phyloP scores from a whole-genome alignment of 2,888 invertebrate genomes.

The Rhodophaea formosa region DNA sequence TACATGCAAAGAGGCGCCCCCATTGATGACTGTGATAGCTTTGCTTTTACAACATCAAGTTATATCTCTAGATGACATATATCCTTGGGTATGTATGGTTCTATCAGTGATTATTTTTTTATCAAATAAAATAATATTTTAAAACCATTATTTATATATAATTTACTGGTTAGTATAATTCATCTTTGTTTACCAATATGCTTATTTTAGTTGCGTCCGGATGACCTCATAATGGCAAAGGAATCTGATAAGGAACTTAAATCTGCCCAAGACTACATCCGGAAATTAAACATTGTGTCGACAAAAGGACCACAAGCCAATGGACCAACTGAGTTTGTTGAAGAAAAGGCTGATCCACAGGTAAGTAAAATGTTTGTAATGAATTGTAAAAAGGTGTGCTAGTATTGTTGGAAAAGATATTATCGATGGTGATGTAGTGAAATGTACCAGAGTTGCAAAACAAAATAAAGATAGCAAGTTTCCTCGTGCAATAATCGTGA shows the following conservation, averaged over 20 bases:
- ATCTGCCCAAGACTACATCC: conserved; percentile 93
- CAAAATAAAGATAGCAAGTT: too few relatives aligned
- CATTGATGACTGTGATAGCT: conserved; percentile 94
- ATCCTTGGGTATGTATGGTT: conserved; percentile 88
- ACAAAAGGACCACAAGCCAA: conserved; percentile 90
- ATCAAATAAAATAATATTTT: too few relatives aligned
- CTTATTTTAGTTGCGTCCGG: conserved; percentile 86
- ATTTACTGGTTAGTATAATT: too few relatives aligned
- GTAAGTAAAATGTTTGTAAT: conserved; percentile 72
- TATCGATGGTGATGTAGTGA: too few relatives aligned
- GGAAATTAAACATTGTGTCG: conserved; percentile 90
- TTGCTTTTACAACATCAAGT: conserved; percentile 93
- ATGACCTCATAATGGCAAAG: conserved; percentile 89
- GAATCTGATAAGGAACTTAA: conserved; percentile 91
- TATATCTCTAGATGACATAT: conserved; percentile 92
- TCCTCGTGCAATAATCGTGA: too few relatives aligned
- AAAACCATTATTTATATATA: too few relatives aligned
- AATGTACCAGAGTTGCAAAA: too few relatives aligned
- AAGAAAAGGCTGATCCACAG: conserved; percentile 85
- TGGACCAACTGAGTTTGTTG: conserved; percentile 82
- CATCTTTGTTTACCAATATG: too few relatives aligned
- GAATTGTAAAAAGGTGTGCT: too few relatives aligned
- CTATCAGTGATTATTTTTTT: neutral
- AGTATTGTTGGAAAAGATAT: too few relatives aligned
- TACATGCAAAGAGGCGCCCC: conserved; percentile 86